phyloP scores from a whole-genome alignment of 2,888 invertebrate species.

The Thereva unica region DNA sequence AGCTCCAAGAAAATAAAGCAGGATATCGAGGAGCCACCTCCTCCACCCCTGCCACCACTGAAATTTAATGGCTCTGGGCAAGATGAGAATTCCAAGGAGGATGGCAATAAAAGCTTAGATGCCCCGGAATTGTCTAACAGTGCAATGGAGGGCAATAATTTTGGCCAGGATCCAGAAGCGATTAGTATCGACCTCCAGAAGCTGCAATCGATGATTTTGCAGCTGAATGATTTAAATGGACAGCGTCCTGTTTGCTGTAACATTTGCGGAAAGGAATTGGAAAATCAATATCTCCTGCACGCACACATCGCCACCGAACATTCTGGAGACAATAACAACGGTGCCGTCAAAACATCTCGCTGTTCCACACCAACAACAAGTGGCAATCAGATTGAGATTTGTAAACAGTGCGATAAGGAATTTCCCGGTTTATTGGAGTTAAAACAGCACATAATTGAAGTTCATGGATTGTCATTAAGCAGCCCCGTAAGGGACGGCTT shows the following conservation, averaged over 20 bases:
- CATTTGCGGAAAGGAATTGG: conserved; percentile 72
- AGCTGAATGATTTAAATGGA: conserved; percentile 78
- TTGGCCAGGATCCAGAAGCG: conserved; percentile 59
- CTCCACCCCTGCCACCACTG: not conserved
- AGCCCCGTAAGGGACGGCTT: conserved; percentile 59
- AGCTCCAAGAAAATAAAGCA: not conserved
- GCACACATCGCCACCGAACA: conserved; percentile 57
- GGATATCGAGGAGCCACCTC: not conserved
- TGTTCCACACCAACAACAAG: conserved; percentile 43
- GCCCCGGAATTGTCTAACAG: conserved; percentile 26
- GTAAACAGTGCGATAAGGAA: conserved; percentile 57
- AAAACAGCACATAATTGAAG: conserved; percentile 70
- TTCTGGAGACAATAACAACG: conserved; percentile 45
- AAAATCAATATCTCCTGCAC: conserved; percentile 70
- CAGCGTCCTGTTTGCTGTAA: conserved; percentile 65
- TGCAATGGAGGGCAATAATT: conserved; percentile 11
- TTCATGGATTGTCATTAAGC: conserved; percentile 62
- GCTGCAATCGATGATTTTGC: conserved; percentile 87
- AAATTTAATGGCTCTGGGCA: conserved; percentile 13
- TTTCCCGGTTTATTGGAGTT: conserved; percentile 72
- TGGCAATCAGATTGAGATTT: conserved; percentile 46
- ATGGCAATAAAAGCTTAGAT: conserved; percentile 13
- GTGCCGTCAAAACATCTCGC: conserved; percentile 37
- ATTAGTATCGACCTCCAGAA: conserved; percentile 87
- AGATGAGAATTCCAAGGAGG: conserved; percentile 9